Evolutionary conservation across 1,140 invertebrate species (phyloP), one percentile per base, ranked within the genome.

Genomic region (Brachystomella parvula): DNA sequence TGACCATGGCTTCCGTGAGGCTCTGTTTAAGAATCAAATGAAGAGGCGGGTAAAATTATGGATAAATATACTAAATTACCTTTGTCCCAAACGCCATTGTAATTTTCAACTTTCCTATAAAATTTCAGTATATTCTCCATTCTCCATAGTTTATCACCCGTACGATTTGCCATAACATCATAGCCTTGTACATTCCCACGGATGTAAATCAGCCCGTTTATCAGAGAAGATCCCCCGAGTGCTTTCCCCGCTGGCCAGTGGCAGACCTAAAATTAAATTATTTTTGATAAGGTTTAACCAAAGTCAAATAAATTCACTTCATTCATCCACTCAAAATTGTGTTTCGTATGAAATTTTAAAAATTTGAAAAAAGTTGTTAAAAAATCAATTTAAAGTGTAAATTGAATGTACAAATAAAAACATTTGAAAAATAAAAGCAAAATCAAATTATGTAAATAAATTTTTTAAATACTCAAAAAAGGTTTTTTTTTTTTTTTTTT

Each of bases 161-260:
- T 53, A 17, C 61, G 30, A n/a, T 71, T 60, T 12, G 70, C 53
- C 3, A 68, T 30, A 17, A 62, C 19, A 39, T 68, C 64, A 44
- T 68, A 71, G 1, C 70, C 70, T 64, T 66, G 61, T 21, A 71
- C 66, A 33, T 47, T 80, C 1, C 85, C 85, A 49, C 85, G 77
- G n/a, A 85, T 81, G 72, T 87, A 86, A n/a, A 83, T 82, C 85
- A 87, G 85, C 3, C 83, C 84, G 71, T 86, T 85, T 64, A 85
- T 80, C 9, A 80, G 76, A 1, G 82, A 83, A 47, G 80, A 82
- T 3, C 85, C 85, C 21, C 85, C 85, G 49, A 81, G 68, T 73
- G 76, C 78, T 69, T 76, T 77, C 3, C 79, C 79, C 29, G 78
- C 74, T 2, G 77, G 76, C 77, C 77, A 80, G n/a, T 21, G 31